Conservation (phyloP, 2,113 vertebrate genomes). For the Scalopus aquaticus region DNA sequence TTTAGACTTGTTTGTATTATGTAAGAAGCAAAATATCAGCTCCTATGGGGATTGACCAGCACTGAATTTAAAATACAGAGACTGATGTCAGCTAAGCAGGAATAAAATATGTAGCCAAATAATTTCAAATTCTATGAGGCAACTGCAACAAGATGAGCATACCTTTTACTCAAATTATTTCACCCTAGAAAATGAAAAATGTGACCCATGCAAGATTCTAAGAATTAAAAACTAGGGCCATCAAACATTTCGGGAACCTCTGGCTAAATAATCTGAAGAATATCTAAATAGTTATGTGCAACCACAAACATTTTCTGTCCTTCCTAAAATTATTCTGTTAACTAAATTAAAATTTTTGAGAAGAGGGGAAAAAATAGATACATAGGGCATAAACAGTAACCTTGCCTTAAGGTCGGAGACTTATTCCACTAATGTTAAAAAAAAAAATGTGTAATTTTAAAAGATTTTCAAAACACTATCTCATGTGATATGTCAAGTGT, state of each 20-base stretch:
- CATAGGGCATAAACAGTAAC: neutral
- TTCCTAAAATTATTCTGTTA: neutral
- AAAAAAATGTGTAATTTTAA: neutral
- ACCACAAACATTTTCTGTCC: neutral
- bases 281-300: neutral
- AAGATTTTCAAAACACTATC: neutral
- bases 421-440: neutral
- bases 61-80: neutral
- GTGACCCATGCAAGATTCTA: neutral
- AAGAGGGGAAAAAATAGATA: neutral
- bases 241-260: neutral
- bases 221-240: neutral
- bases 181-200: neutral
- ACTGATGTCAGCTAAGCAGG: neutral
- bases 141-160: neutral
- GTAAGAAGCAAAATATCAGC: neutral
- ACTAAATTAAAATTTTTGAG: neutral
- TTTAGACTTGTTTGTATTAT: neutral
- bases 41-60: neutral
- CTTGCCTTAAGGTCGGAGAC: neutral
- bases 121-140: neutral
- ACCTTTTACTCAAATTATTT: neutral
- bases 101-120: neutral
- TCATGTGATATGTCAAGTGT: neutral
- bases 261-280: neutral